Evolutionary conservation across 2,888 invertebrate species (phyloP), one percentile per base, ranked within the genome.

Genomic region (Macrostomum cliftonense): DNA sequence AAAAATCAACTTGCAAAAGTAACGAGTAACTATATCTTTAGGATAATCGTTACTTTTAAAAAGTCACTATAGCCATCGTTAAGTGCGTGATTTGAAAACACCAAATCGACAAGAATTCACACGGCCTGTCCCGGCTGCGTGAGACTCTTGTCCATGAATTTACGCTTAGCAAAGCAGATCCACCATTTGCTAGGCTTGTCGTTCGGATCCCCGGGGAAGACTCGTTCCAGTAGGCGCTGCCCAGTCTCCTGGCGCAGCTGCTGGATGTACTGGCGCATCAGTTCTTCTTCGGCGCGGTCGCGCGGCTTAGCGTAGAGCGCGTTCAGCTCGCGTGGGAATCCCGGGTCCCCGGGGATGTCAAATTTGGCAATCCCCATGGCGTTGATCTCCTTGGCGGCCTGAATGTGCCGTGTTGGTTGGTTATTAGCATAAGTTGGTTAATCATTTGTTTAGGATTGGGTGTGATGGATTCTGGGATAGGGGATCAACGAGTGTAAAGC

Each of bases 101-200:
- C n/a, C n/a, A n/a, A n/a, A n/a, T n/a, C n/a, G n/a, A n/a, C 28
- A 9, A 9, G 5, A 28, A 28, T 9, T 28, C 28, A 28, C 28
- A 28, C 28, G 9, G 28, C 28, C 43, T 63, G 62, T 49, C 88
- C 88, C 1, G 86, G 87, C 1, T 81, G 84, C 37, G 86, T 81
- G 28, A 97, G 74, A 28, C 88, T 88, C 69, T 95, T 95, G 70
- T 97, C 97, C 93, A 97, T 95, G 70, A 97, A 97, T 77, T 89
- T 91, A 78, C 91, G 89, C 68, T 91, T 91, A 28, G 91, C 83
- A 74, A 99, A 97, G 68, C 97, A 97, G 50, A 93, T 74, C 97
- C 97, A 97, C 97, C 97, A 97, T 74, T 97, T 97, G 67, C 85
- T 88, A 11, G 95, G 91, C 64, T 88, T 89, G 9, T 88, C 89